A percentile compares a stretch with the other conserved stretches of the same genome.
phyloP scores from a whole-genome alignment of 2,797 vertebrate species.

The Cryptoblepharus egeriae region DNA sequence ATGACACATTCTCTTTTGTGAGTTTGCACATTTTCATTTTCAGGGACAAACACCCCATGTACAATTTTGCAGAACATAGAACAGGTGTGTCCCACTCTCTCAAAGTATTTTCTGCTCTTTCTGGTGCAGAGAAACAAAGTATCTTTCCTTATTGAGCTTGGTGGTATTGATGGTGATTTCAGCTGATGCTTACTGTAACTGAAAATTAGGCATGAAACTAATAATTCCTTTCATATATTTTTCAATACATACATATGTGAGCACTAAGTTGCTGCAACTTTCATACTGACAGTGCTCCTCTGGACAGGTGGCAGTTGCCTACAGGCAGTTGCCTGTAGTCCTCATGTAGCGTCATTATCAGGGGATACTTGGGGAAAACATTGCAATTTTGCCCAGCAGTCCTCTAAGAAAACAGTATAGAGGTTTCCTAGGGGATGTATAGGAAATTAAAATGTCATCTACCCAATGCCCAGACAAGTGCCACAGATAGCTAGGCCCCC shows the following conservation, averaged over 20 bases:
- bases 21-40: background rate
- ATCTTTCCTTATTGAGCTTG: background rate
- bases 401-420: no score
- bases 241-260: no score
- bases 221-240: background rate
- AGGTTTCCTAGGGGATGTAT: no score
- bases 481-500: no score
- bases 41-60: no score
- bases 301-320: no score
- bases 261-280: no score
- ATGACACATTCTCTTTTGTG: background rate
- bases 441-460: no score
- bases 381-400: no score
- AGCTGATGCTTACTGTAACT: background rate
- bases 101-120: background rate
- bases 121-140: background rate
- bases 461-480: no score
- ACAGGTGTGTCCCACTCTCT: background rate
- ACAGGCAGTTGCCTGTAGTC: background rate
- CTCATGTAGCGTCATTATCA: background rate
- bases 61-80: background rate
- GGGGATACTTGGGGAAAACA: background rate
- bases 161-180: background rate
- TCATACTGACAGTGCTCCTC: no score
- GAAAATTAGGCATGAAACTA: background rate